A percentile compares a stretch with the other conserved stretches of the same genome.
Evolutionary conservation across 2,113 vertebrate genomes (phyloP).

Genomic region (Vombatus ursinus): DNA sequence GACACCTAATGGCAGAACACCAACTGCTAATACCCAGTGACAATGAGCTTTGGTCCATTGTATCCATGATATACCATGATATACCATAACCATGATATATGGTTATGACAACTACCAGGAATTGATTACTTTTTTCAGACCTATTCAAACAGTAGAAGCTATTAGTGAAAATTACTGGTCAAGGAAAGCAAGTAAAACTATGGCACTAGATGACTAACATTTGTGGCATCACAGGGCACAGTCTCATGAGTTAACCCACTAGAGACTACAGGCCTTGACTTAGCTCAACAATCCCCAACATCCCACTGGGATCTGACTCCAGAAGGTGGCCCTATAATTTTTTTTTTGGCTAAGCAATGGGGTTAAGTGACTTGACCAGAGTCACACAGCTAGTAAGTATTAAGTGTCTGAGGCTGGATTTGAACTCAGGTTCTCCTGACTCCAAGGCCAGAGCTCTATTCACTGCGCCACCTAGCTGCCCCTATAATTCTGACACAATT

Average conservation of each 20-base stretch:
- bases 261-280: background rate
- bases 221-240: background rate
- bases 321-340: background rate
- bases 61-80: conserved; percentile 47
- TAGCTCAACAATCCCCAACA: background rate
- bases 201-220: conserved; percentile 25
- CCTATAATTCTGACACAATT: background rate
- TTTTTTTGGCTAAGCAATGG: no score
- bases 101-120: conserved; percentile 36
- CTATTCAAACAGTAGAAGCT: conserved; percentile 34
- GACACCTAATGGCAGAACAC: background rate
- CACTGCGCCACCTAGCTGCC: no score
- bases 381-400: no score
- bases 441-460: no score
- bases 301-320: background rate
- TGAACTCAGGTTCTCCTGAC: no score
- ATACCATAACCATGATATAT: no score
- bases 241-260: conserved; percentile 25
- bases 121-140: conserved; percentile 5
- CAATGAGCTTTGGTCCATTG: conserved; percentile 18
- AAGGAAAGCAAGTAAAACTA: conserved; percentile 45
- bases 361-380: no score
- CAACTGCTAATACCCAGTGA: background rate
- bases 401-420: no score
- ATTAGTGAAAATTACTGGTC: conserved; percentile 62